Percentiles rank a stretch among this genome's conserved stretches.
These are phyloP conservation scores for human (Homo sapiens) DNA, from an alignment of 2,113 vertebrate genomes.

Conservation along the genomic window GRCh38 chr13:85038001-85038500, in stretches of 20 bases:
- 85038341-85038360: not conserved
- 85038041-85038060: not conserved
- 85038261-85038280: not conserved
- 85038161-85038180: not conserved
- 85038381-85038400: not conserved
- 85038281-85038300: not conserved
- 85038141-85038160: not conserved
- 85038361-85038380: not conserved
- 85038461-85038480: not conserved
- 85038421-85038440: not conserved
- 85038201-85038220: not conserved
- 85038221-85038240: not conserved
- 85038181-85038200: not conserved
- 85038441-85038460: not conserved
- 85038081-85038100: not conserved
- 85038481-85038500: not conserved
- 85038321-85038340: not conserved
- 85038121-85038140: not conserved
- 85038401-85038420: not conserved
- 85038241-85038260: not conserved
- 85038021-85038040: not conserved
- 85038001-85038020: not conserved
- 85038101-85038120: not conserved
- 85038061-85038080: not conserved
- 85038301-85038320: not conserved